Evolutionary conservation across 2,113 vertebrate species (phyloP).

Genomic region (Pelmatolapia mariae): DNA sequence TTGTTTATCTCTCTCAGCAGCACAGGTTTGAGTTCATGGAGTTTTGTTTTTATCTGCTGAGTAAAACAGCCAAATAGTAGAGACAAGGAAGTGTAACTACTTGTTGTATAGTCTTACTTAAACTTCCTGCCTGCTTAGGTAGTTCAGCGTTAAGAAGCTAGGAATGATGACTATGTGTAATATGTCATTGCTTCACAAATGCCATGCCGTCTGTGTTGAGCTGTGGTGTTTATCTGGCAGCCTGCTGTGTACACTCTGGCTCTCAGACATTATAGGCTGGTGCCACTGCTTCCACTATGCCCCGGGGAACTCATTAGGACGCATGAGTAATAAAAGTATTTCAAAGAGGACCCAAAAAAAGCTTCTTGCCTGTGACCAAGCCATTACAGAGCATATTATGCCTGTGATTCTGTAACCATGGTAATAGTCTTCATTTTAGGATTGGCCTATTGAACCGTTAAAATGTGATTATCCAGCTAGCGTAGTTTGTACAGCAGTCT

Average conservation of each 20-base stretch:
- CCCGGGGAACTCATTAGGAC: slow-evolving; percentile 41
- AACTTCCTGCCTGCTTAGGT: neutral
- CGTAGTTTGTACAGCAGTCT: neutral
- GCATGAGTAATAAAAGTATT: slow-evolving; percentile 41
- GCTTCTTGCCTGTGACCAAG: slow-evolving; percentile 10
- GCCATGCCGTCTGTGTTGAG: neutral
- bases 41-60: neutral
- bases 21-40: neutral
- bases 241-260: neutral
- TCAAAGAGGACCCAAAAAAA: slow-evolving; percentile 45
- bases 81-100: neutral
- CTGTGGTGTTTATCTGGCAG: slow-evolving; percentile 5
- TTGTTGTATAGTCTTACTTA: neutral
- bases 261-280: neutral
- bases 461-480: neutral
- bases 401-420: slow-evolving; percentile 24
- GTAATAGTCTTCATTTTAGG: neutral
- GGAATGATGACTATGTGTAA: slow-evolving; percentile 16
- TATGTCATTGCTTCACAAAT: slow-evolving; percentile 12
- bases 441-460: neutral
- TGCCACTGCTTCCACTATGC: slow-evolving; percentile 9
- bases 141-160: neutral
- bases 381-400: neutral
- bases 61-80: neutral
- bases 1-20: neutral